Evolutionary conservation across 2,888 invertebrate genomes (phyloP), one percentile per base, ranked within the genome.

Genomic region (Euplagia quadripunctaria): DNA sequence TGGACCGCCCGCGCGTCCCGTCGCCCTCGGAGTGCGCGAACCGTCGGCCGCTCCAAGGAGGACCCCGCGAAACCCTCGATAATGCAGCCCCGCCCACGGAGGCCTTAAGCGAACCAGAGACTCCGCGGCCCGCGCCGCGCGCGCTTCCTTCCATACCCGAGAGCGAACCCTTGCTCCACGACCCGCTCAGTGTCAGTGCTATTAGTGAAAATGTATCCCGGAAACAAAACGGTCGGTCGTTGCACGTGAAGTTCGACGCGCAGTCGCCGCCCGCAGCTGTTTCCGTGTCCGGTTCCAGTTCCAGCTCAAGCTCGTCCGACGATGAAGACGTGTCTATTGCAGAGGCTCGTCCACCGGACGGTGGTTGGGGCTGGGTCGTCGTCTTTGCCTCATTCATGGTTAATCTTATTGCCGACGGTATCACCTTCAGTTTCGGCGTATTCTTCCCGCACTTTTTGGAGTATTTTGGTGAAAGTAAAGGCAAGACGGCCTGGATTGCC

Each of bases 361-460:
- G 98, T 14, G 98, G 99, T 17, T 99, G 98, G 98, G 99, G 99
- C 8, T 99, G 99, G 99, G 97, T 99, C 51, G 97, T 99, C 70
- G 99, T 99, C 0, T 97, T 97, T 77, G 98, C 98, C 43, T 97
- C 98, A 0, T 99, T 99, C 91, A 96, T 98, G 94, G 98, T 98
- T 79, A 98, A 98, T 90, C 96, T 98, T 79, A 98, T 99, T 85
- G 98, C 98, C 63, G 99, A 99, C 91, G 99, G 99, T 4, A 97
- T 99, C 82, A 98, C 98, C 0, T 98, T 99, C 94, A 98, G 98
- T 80, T 99, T 99, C 92, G 99, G 99, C 72, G 97, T 99, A 7
- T 97, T 99, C 86, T 99, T 97, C 92, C 97, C 98, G 4, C 98
- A 98, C 88, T 98, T 99, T 87, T 96, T 98, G 74, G 97, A 98